These are phyloP conservation scores for Fundulus diaphanus DNA, from an alignment of 2,797 vertebrate species.

Conservation along the genomic window DNA sequence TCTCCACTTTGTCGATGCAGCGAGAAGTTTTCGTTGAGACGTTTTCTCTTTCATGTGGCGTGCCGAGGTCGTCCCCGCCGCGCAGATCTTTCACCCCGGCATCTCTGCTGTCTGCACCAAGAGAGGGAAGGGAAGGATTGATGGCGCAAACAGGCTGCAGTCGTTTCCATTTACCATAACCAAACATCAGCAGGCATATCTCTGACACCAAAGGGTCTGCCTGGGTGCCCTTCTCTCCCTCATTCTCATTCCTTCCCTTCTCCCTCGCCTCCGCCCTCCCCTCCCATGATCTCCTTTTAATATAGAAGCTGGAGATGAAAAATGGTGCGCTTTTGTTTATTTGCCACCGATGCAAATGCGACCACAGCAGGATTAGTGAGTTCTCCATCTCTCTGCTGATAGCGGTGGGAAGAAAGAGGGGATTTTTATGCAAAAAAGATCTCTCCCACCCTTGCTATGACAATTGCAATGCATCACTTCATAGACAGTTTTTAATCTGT, in stretches of 20 bases:
- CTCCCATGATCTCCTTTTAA: constrained; percentile 67
- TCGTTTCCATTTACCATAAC: constrained; percentile 74
- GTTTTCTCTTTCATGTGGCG: background rate
- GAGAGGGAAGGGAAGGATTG: constrained; percentile 53
- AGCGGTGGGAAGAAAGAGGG: constrained; percentile 75
- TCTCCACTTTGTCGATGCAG: background rate
- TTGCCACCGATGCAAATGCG: constrained; percentile 82
- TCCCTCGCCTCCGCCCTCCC: background rate
- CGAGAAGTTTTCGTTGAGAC: constrained; percentile 19
- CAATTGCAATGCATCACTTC: constrained; percentile 87
- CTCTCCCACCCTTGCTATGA: constrained; percentile 78
- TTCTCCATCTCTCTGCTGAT: constrained; percentile 82
- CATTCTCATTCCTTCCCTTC: constrained; percentile 1
- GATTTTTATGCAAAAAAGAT: constrained; percentile 83
- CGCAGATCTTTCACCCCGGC: constrained; percentile 35
- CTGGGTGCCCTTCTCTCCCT: constrained; percentile 53
- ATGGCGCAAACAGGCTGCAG: constrained; percentile 62
- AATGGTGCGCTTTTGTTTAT: constrained; percentile 82
- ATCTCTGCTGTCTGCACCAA: constrained; percentile 39
- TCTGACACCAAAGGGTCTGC: constrained; percentile 71
- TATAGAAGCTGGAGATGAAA: constrained; percentile 78
- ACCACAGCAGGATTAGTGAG: constrained; percentile 81
- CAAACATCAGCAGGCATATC: constrained; percentile 69
- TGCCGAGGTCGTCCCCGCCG: constrained; percentile 15
- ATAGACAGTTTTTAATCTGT: constrained; percentile 87